These are phyloP conservation scores for Scolanthus callimorphus DNA, from an alignment of 92 coral and sea anemone species.

Conservation along the genomic window DNA sequence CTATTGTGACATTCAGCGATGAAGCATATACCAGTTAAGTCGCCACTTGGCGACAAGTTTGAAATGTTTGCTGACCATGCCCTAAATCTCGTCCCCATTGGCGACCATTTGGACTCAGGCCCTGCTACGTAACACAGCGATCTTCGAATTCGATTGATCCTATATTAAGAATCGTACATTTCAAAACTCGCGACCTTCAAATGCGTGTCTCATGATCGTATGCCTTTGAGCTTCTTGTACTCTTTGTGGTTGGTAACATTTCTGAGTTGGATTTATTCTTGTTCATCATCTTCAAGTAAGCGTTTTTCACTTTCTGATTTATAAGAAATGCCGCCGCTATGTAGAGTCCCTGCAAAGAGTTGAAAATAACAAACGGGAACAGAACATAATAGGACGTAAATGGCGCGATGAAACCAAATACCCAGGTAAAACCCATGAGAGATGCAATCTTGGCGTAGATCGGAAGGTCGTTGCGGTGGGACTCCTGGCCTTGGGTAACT, in stretches of 20 bases:
- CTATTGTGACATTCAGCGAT: no score
- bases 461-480: slow-evolving; percentile 10
- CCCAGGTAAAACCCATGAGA: slow-evolving; percentile 46
- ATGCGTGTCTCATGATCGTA: no score
- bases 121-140: no score
- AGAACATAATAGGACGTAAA: slow-evolving; percentile 23
- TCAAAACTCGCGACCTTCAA: no score
- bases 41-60: no score
- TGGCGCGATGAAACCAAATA: slow-evolving; percentile 40
- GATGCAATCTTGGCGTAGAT: slow-evolving; percentile 40
- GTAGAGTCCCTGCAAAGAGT: slow-evolving; percentile 42
- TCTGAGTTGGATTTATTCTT: no score
- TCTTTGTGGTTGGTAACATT: no score
- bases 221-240: no score
- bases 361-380: slow-evolving; percentile 28
- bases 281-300: slow-evolving; percentile 3
- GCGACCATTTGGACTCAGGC: no score
- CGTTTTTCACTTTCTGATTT: slow-evolving; percentile 8
- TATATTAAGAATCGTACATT: not conserved
- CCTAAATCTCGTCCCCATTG: no score
- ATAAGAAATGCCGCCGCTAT: slow-evolving; percentile 43
- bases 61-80: no score
- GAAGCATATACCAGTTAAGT: no score
- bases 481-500: slow-evolving; percentile 10
- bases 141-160: not conserved